phyloP scores from a whole-genome alignment of 2,797 vertebrate species.

The Characodon lateralis region DNA sequence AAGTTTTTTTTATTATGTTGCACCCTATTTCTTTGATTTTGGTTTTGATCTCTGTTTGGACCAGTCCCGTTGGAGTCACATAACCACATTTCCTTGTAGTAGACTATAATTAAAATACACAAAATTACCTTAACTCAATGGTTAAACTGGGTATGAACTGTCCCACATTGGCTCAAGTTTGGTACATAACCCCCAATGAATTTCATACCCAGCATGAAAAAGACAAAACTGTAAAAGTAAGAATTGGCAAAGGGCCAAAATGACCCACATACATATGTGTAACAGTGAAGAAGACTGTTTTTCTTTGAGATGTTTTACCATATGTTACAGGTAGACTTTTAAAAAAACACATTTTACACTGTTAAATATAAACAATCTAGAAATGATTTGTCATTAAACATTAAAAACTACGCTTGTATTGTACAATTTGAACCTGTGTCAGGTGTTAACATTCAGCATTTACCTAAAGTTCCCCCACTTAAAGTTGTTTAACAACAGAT shows the following conservation, averaged over 20 bases:
- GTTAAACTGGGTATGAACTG: background rate
- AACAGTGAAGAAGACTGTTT: conserved; percentile 45
- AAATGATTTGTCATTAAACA: background rate
- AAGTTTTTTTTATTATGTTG: background rate
- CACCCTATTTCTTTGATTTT: background rate
- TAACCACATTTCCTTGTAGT: background rate
- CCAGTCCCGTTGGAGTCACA: background rate
- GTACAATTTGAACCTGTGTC: background rate
- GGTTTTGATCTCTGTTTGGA: background rate
- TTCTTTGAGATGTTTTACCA: conserved; percentile 60
- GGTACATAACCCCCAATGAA: background rate
- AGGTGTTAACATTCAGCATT: conserved; percentile 4
- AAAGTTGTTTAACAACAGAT: background rate
- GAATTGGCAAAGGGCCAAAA: background rate
- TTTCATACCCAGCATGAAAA: background rate
- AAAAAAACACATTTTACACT: conserved; percentile 35
- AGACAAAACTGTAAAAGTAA: background rate
- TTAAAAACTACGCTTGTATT: background rate
- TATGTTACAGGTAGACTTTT: conserved; percentile 22
- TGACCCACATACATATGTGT: conserved; percentile 2
- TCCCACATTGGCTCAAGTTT: background rate
- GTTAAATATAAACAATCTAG: background rate
- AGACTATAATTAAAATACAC: background rate
- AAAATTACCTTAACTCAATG: background rate
- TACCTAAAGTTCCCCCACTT: background rate